A percentile compares a stretch with the other conserved stretches of the same genome.
phyloP scores from a whole-genome alignment of 2,113 vertebrate species.

The Semnornis frantzii region DNA sequence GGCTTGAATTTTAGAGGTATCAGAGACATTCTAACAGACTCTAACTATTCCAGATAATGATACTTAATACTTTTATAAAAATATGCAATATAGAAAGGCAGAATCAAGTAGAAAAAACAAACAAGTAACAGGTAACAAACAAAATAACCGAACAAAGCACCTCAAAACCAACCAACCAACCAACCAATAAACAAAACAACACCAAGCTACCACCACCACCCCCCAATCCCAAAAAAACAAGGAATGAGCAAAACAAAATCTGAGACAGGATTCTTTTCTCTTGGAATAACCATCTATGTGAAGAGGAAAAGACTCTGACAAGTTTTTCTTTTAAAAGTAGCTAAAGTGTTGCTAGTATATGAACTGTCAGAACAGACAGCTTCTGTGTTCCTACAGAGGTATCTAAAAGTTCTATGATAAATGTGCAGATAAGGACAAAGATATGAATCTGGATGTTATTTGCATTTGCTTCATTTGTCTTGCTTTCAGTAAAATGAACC shows the following conservation, averaged over 20 bases:
- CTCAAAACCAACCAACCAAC: no score
- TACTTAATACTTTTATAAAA: neutral
- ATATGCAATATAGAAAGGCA: neutral
- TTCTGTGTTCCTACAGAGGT: neutral
- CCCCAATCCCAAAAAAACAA: no score
- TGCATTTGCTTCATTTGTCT: neutral
- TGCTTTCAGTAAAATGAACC: neutral
- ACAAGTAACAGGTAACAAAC: neutral
- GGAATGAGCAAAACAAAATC: neutral
- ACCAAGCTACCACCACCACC: no score
- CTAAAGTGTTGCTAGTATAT: neutral
- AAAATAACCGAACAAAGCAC: neutral
- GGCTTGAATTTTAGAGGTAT: neutral
- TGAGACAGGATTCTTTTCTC: neutral
- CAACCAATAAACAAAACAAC: no score
- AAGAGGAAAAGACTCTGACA: neutral
- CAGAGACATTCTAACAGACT: neutral
- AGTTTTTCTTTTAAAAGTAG: neutral
- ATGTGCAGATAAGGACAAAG: neutral
- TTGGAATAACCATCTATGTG: neutral
- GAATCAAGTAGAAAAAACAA: neutral
- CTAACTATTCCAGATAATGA: neutral
- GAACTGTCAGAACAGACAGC: neutral
- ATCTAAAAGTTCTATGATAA: neutral
- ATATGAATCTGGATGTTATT: neutral